phyloP scores from a whole-genome alignment of 2,797 vertebrate genomes.

The Sebastes umbrosus region DNA sequence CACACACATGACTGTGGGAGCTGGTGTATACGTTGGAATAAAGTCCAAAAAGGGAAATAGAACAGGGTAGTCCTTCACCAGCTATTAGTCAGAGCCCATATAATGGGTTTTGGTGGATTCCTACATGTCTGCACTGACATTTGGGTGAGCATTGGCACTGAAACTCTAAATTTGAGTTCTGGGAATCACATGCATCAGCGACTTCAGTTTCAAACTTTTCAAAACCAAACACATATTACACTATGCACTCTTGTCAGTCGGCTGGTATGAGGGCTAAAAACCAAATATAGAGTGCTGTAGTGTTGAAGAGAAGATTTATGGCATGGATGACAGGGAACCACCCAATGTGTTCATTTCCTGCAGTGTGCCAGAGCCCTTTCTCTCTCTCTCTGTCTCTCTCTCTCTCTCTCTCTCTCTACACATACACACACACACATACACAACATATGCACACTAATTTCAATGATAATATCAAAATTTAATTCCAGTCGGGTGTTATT shows the following conservation, averaged over 20 bases:
- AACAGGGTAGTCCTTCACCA: neutral
- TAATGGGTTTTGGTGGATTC: conserved; percentile 4
- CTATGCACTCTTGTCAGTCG: conserved; percentile 6
- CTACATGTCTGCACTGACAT: conserved; percentile 18
- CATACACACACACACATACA: neutral
- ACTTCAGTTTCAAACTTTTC: conserved; percentile 29
- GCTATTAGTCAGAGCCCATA: conserved; percentile 19
- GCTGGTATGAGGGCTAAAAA: conserved; percentile 29
- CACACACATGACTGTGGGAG: conserved; percentile 18
- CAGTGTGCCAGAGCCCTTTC: neutral
- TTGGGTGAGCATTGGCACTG: conserved; percentile 17
- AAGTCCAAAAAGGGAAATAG: conserved; percentile 14
- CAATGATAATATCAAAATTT: conserved; percentile 29
- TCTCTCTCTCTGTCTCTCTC: neutral
- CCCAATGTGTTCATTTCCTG: conserved; percentile 49
- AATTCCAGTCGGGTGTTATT: conserved; percentile 16
- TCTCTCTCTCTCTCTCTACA: neutral
- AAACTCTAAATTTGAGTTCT: conserved; percentile 2
- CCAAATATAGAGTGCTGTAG: neutral
- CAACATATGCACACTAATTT: conserved; percentile 10
- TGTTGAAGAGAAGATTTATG: conserved; percentile 42
- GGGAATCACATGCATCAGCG: conserved; percentile 29
- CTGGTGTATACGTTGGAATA: conserved; percentile 1
- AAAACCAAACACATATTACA: conserved; percentile 16
- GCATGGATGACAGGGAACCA: conserved; percentile 16